Conservation (phyloP, 2,113 vertebrate genomes). For the Misgurnus anguillicaudatus region DNA sequence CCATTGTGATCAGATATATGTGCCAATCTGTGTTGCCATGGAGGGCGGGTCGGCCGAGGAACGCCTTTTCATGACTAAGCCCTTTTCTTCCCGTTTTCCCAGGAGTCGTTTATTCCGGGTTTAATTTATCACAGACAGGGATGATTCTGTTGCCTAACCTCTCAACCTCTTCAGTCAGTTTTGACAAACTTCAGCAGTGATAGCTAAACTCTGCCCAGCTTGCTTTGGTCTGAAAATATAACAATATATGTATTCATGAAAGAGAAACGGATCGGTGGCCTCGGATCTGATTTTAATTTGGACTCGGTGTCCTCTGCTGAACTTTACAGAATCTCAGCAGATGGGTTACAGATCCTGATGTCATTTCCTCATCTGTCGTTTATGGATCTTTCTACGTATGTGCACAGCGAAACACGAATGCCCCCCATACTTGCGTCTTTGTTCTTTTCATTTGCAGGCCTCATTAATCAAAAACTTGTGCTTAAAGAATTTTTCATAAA, state of each 20-base stretch:
- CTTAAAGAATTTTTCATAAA: not conserved
- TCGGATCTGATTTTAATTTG: constrained; percentile 32
- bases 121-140: constrained; percentile 47
- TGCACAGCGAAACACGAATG: not conserved
- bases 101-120: constrained; percentile 40
- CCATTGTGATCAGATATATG: constrained; percentile 69
- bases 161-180: constrained; percentile 27
- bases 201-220: not conserved
- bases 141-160: constrained; percentile 38
- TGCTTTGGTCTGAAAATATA: constrained; percentile 7
- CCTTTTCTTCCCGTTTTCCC: constrained; percentile 52
- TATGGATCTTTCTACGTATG: not conserved
- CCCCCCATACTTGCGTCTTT: not conserved
- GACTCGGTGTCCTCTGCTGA: constrained; percentile 8
- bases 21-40: constrained; percentile 69
- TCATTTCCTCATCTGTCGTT: constrained; percentile 24
- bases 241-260: constrained; percentile 11
- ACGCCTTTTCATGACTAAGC: constrained; percentile 67
- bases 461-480: not conserved
- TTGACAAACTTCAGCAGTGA: not conserved
- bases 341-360: constrained; percentile 22
- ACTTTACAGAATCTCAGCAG: constrained; percentile 18
- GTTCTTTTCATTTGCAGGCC: not conserved
- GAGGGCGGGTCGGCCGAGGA: constrained; percentile 62
- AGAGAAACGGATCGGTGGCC: not conserved